These are phyloP conservation scores for Protaetia brevitarsis DNA, from an alignment of 1,140 invertebrate species.

Conservation along the genomic window DNA sequence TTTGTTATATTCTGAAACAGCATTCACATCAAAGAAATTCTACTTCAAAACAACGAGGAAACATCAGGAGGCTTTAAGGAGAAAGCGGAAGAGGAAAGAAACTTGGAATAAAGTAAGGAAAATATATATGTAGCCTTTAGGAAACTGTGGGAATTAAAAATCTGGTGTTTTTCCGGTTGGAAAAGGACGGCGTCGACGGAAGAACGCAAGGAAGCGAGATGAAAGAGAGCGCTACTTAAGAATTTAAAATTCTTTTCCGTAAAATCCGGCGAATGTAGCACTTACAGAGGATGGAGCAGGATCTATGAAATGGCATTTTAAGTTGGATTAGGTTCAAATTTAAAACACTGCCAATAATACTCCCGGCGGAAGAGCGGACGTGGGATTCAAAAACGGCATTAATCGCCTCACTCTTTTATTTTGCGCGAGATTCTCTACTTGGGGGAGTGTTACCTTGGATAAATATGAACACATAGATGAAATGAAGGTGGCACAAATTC, in stretches of 20 bases:
- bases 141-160: conserved; percentile 51
- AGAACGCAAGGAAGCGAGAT: conserved; percentile 29
- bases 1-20: too few species aligned
- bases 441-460: too few species aligned
- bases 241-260: conserved; percentile 51
- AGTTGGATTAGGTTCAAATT: conserved; percentile 50
- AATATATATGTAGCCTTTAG: conserved; percentile 47
- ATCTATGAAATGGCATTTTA: conserved; percentile 52
- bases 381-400: conserved; percentile 18
- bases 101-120: conserved; percentile 39
- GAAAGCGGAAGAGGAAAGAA: conserved; percentile 13
- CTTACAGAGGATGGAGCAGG: conserved; percentile 44
- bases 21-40: background rate
- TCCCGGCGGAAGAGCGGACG: conserved; percentile 25
- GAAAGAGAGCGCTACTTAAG: conserved; percentile 45
- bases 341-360: conserved; percentile 49
- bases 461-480: too few species aligned
- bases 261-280: conserved; percentile 48
- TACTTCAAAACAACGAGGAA: background rate
- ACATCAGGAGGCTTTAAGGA: background rate
- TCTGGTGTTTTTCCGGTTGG: conserved; percentile 47
- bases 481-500: too few species aligned
- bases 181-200: conserved; percentile 18
- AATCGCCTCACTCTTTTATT: conserved; percentile 21
- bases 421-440: too few species aligned